Base-by-base conservation (phyloP, 2,797 vertebrate species). In the Erpetoichthys calabaricus region DNA sequence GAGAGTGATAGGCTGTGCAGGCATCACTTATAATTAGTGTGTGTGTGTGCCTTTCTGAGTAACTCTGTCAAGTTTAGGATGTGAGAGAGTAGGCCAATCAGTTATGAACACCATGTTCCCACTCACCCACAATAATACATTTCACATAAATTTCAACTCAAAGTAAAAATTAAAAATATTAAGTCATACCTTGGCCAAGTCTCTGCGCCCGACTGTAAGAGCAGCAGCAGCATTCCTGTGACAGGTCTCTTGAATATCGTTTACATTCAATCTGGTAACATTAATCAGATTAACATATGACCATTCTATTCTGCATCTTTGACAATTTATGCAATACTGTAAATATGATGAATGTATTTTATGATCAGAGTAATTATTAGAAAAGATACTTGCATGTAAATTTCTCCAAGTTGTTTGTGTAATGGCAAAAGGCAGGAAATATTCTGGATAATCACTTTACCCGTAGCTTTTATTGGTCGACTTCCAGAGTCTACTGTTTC, bases 391-490 rank as follows among this genome's bases (percentile, higher is more conserved):
- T 78, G 98, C 95, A 94, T 89, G 73, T 98, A 98, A 57, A 84
- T 85, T 67, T 98, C 94, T 46, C 93, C 95, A 60, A 98, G 75
- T 0, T 82, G 70, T 60, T 94, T 96, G 80, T 98, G 92, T 47
- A 98, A 89, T 1, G 95, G 89, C 59, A 98, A 86, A 65, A 98
- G 86, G 63, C 91, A 92, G 3, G 93, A 90, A 58, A 95, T 87
- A 64, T 97, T 92, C 68, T 98, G 95, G 73, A 98, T 90, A 79
- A 98, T 92, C 45, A 98, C 93, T 58, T 98, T 98, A 1, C 95
- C 94, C 0, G 95, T 91, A 45, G 95, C 89, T 76, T 96, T 97
- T 77, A 96, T 89, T 1, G 91, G 88, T 51, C 93, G 83, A 68
- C 73, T 90, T 64, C 76, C 64, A 57, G 83, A 76, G 66, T 97